Percentiles rank a stretch among this genome's conserved stretches.
Evolutionary conservation across 2,888 invertebrate genomes (phyloP).

Genomic region (Neoscelio sp.): DNA sequence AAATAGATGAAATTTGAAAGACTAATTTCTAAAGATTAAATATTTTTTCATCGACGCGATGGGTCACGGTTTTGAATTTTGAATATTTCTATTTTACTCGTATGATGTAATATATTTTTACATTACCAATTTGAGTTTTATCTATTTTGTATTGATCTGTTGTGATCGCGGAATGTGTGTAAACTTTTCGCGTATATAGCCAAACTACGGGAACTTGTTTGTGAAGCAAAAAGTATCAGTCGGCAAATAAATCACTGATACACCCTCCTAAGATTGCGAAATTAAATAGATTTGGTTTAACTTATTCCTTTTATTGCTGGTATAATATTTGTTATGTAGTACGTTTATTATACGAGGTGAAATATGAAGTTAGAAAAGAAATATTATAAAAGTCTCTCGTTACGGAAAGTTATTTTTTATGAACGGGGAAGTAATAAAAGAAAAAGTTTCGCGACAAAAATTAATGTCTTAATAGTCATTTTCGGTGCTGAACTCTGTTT

Average conservation of each 20-base stretch:
- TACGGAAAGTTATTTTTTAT: too few relatives aligned
- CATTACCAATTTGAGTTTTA: constrained; percentile 51
- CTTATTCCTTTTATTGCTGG: constrained; percentile 43
- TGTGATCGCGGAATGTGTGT: constrained; percentile 65
- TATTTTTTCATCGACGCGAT: neutral
- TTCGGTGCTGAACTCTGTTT: too few relatives aligned
- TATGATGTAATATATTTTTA: constrained; percentile 49
- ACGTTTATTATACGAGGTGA: constrained; percentile 15
- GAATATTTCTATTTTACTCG: constrained; percentile 21
- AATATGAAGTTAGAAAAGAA: too few relatives aligned
- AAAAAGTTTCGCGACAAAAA: too few relatives aligned
- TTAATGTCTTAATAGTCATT: too few relatives aligned
- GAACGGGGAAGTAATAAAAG: too few relatives aligned
- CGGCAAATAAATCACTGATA: constrained; percentile 63
- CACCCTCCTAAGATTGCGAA: constrained; percentile 55
- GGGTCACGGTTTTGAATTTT: neutral
- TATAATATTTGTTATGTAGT: constrained; percentile 29
- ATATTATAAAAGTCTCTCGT: too few relatives aligned
- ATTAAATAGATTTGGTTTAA: constrained; percentile 64
- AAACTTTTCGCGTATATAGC: constrained; percentile 63
- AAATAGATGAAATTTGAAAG: constrained; percentile 26
- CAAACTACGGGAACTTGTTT: constrained; percentile 64
- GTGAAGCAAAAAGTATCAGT: constrained; percentile 65
- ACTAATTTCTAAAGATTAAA: constrained; percentile 17
- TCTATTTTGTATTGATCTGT: constrained; percentile 67